phyloP scores from a whole-genome alignment of 2,113 vertebrate species.

The Pedionomus torquatus region DNA sequence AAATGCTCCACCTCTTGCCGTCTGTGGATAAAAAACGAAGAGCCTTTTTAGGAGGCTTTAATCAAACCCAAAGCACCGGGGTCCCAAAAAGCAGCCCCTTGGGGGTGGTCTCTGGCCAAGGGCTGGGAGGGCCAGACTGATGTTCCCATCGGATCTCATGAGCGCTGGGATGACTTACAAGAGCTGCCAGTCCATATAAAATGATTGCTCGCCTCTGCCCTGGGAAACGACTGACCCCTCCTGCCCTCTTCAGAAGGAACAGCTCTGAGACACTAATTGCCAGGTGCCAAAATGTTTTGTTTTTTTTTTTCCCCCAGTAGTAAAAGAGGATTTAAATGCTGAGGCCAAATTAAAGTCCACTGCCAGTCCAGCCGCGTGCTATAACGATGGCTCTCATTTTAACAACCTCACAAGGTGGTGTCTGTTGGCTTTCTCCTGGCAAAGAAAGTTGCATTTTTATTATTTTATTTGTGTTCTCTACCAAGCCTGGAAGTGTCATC shows the following conservation, averaged over 20 bases:
- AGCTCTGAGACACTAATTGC: background rate
- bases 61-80: background rate
- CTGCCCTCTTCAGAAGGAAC: background rate
- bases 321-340: constrained; percentile 16
- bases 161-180: background rate
- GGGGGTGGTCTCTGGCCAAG: background rate
- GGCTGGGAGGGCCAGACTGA: rapidly evolving
- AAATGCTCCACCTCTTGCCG: background rate
- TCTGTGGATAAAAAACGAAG: background rate
- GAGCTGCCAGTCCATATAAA: background rate
- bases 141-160: rapidly evolving
- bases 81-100: background rate
- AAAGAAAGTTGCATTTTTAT: background rate
- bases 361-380: constrained; percentile 25
- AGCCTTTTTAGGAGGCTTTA: background rate
- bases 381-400: constrained; percentile 16
- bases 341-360: constrained; percentile 49
- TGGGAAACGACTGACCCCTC: background rate
- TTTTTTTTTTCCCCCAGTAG: no score
- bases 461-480: background rate
- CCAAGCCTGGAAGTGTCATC: background rate
- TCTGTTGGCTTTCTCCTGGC: constrained; percentile 41
- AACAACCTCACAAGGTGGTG: constrained; percentile 35
- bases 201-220: background rate
- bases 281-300: no score